Conservation (phyloP, 1,140 invertebrate species). For the Odontomachus brunneus region DNA sequence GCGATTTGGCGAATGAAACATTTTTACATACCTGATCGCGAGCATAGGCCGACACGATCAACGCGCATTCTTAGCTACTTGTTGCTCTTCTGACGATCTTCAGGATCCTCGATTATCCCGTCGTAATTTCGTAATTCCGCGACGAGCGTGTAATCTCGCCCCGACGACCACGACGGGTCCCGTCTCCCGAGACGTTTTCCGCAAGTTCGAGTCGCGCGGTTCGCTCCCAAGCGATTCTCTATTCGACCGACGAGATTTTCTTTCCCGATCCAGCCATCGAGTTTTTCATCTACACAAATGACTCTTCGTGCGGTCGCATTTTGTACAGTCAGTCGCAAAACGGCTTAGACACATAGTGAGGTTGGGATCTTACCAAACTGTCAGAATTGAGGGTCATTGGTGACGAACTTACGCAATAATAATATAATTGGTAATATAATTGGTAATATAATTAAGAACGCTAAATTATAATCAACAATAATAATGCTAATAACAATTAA, state of each 20-base stretch:
- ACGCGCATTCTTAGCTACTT: slow-evolving; percentile 54
- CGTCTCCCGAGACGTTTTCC: not conserved
- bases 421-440: no score
- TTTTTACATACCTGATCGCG: slow-evolving; percentile 71
- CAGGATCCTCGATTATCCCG: slow-evolving; percentile 8
- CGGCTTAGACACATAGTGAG: no score
- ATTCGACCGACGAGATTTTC: not conserved
- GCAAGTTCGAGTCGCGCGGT: not conserved
- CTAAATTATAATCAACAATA: no score
- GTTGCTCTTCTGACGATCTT: slow-evolving; percentile 65
- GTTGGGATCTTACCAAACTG: no score
- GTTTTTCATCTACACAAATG: not conserved
- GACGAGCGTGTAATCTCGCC: not conserved
- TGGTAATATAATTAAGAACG: no score
- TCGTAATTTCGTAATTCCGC: not conserved
- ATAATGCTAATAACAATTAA: no score
- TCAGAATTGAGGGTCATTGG: no score
- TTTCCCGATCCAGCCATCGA: not conserved
- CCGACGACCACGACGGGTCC: no score
- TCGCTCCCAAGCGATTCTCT: no score
- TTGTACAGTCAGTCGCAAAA: no score
- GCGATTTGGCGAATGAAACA: slow-evolving; percentile 73
- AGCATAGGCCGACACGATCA: slow-evolving; percentile 31
- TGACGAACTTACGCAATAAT: no score
- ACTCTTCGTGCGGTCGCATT: not conserved